Evolutionary conservation across 2,888 invertebrate genomes (phyloP).

Genomic region (Stomorhina lunata): DNA sequence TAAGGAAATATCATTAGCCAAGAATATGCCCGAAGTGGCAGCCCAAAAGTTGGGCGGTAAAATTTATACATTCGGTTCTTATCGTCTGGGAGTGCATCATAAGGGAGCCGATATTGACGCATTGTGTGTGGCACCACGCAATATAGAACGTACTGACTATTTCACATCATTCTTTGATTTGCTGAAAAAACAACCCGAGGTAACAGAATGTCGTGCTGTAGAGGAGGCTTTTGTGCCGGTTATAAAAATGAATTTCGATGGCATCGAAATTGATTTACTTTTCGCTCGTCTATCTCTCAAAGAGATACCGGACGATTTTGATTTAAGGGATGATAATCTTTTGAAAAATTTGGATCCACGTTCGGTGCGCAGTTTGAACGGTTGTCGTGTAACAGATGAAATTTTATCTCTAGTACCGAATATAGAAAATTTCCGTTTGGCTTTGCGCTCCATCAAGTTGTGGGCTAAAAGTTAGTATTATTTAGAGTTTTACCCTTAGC

Average conservation of each 20-base stretch:
- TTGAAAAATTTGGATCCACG: conserved; percentile 97
- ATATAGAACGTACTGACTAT: conserved; percentile 96
- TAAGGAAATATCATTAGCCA: conserved; percentile 90
- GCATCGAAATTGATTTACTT: conserved; percentile 98
- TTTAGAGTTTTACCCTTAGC: too few species aligned
- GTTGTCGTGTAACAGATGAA: conserved; percentile 99
- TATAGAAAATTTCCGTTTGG: conserved; percentile 95
- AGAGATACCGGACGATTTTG: conserved; percentile 94
- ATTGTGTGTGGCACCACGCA: conserved; percentile 97
- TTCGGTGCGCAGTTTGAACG: conserved; percentile 97
- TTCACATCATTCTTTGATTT: conserved; percentile 97
- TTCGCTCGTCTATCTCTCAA: conserved; percentile 97
- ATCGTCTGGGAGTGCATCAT: conserved; percentile 96
- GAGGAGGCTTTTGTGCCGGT: conserved; percentile 99
- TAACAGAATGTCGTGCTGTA: conserved; percentile 91
- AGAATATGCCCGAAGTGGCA: conserved; percentile 95
- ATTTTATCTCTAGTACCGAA: conserved; percentile 97
- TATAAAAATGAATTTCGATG: conserved; percentile 99
- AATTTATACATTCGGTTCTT: conserved; percentile 99
- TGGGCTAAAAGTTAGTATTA: conserved; percentile 96
- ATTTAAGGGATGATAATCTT: conserved; percentile 93
- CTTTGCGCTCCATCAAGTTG: conserved; percentile 95
- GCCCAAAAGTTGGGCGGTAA: conserved; percentile 97
- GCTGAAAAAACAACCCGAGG: conserved; percentile 91
- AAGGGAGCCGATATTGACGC: conserved; percentile 99